Evolutionary conservation across 2,797 vertebrate species (phyloP).

Genomic region (Enoplosus armatus): DNA sequence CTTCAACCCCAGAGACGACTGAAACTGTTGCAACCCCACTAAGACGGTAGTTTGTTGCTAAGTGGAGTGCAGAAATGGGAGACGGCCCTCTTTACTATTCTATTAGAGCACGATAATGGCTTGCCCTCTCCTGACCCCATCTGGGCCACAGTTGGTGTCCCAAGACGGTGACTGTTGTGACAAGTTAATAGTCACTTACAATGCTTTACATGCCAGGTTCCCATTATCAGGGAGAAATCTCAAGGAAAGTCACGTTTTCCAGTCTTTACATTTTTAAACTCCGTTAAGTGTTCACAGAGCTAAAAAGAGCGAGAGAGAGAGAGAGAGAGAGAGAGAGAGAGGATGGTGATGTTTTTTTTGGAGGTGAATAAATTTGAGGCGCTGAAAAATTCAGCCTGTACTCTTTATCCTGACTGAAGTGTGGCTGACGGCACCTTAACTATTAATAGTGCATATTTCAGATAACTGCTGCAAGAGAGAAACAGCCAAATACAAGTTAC

Average conservation of each 20-base stretch:
- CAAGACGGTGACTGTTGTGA: slow-evolving; percentile 25
- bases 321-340: too few species aligned
- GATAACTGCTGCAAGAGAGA: slow-evolving; percentile 14
- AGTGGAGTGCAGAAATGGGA: background rate
- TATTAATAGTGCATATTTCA: slow-evolving; percentile 45
- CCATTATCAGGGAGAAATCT: slow-evolving; percentile 8
- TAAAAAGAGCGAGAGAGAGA: too few species aligned
- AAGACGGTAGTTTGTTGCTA: background rate
- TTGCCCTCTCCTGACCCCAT: background rate
- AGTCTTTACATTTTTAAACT: slow-evolving; percentile 29
- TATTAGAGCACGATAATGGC: background rate
- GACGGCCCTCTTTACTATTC: slow-evolving; percentile 22
- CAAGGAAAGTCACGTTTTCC: background rate
- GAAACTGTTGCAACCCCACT: background rate
- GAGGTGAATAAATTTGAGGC: slow-evolving; percentile 30
- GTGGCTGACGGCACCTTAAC: slow-evolving; percentile 31
- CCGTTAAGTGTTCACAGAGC: slow-evolving; percentile 2
- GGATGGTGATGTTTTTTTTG: slow-evolving; percentile 22
- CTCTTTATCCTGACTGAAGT: slow-evolving; percentile 42
- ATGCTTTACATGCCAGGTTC: slow-evolving; percentile 1
- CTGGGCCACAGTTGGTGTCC: slow-evolving; percentile 1
- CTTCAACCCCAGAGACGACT: background rate
- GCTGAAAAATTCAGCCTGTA: slow-evolving; percentile 32
- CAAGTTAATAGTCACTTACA: slow-evolving; percentile 15
- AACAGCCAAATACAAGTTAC: slow-evolving; percentile 5